Evolutionary conservation across 2,888 invertebrate species (phyloP), one percentile per base, ranked within the genome.

Genomic region (Drosophila falleni): DNA sequence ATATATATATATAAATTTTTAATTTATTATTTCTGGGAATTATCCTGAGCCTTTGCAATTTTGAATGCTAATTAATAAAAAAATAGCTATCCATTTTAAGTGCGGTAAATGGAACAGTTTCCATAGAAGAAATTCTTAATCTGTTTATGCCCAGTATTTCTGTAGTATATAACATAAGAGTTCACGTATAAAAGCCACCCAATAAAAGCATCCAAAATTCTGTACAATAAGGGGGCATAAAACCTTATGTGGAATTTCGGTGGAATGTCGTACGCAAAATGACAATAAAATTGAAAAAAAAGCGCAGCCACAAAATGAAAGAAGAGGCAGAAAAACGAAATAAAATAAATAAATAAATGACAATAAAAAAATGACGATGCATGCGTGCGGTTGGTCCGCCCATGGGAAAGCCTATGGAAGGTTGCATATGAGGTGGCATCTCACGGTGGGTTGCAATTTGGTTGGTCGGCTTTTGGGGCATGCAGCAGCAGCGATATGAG

Each of bases 231-330:
- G 39, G 39, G 56, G 53, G 16, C 61, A 55, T 53, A 41, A n/a
- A n/a, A 44, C 31, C 41, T 9, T 59, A 39, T 59, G 47, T 59
- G 61, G 16, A 55, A 59, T 31, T 29, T 59, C 5, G n/a, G 46
- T 72, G 81, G 84, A 67, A 63, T 67, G 84, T 63, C 58, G 49
- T 63, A 80, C 77, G 83, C 81, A 85, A 72, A 72, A 80, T 86
- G 69, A 65, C 76, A 80, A 86, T 80, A 78, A 88, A 82, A 88
- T 74, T 64, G 67, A 61, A 74, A 70, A 67, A 85, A 84, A 82
- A 54, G 41, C 16, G 58, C 60, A 63, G 35, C 59, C 64, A 61
- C 54, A 60, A 68, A 54, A 51, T 62, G 41, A 41, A 26, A 58
- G 13, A 62, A 42, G 33, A 16, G 33, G n/a, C 23, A 23, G 35